phyloP scores from a whole-genome alignment of 2,888 invertebrate species.

The Archaeoteleia sp. region DNA sequence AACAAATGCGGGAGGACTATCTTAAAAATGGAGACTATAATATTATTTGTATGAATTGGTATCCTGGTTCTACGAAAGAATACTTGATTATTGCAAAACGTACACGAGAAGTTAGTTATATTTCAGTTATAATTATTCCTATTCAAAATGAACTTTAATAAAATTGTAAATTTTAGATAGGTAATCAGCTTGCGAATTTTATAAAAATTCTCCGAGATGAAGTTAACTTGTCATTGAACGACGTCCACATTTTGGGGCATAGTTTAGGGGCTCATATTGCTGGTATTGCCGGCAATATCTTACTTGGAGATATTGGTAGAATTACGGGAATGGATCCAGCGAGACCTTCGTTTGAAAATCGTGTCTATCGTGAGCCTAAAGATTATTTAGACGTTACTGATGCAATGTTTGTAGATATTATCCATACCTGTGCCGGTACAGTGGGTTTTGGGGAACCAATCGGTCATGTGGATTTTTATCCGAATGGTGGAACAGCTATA shows the following conservation, averaged over 20 bases:
- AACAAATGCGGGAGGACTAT: constrained; percentile 72
- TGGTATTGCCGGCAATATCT: constrained; percentile 63
- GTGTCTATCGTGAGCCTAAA: constrained; percentile 62
- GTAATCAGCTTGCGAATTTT: constrained; percentile 64
- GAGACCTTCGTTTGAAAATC: constrained; percentile 78
- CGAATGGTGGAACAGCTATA: constrained; percentile 81
- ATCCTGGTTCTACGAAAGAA: constrained; percentile 60
- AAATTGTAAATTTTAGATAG: constrained; percentile 59
- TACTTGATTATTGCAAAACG: constrained; percentile 61
- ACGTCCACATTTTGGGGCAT: constrained; percentile 71
- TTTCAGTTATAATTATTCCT: background rate
- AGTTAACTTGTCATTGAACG: constrained; percentile 55
- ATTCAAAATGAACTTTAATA: too few relatives aligned
- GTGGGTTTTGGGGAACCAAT: constrained; percentile 79
- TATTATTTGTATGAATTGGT: constrained; percentile 77
- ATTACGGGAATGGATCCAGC: constrained; percentile 82
- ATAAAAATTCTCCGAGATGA: constrained; percentile 64
- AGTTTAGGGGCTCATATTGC: constrained; percentile 73
- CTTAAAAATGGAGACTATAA: constrained; percentile 74
- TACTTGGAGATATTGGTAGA: constrained; percentile 67
- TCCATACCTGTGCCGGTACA: constrained; percentile 83
- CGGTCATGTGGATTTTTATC: constrained; percentile 85
- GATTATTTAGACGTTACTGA: constrained; percentile 79
- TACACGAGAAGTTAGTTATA: constrained; percentile 55
- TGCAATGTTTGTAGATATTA: constrained; percentile 83